Conservation (phyloP, 1,140 invertebrate genomes). For the Drosophila obscura region DNA sequence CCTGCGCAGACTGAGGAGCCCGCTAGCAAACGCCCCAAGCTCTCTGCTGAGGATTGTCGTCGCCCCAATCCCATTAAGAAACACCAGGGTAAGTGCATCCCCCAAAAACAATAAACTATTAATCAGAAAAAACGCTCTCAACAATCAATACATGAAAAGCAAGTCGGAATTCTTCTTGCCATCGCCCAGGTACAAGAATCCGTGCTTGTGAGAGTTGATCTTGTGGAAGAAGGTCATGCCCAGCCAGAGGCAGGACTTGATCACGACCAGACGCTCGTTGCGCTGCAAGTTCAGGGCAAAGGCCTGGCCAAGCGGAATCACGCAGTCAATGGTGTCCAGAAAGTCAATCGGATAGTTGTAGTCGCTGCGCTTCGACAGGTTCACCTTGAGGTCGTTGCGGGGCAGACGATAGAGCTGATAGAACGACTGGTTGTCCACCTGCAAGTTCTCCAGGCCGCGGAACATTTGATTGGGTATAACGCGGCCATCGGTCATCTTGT, state of each 20-base stretch:
- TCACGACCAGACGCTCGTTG: slow-evolving; percentile 85
- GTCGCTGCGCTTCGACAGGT: slow-evolving; percentile 88
- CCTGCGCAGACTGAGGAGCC: slow-evolving; percentile 35
- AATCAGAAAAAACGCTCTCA: slow-evolving; percentile 10
- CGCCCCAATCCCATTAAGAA: slow-evolving; percentile 38
- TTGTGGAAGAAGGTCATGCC: slow-evolving; percentile 90
- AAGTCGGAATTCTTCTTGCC: slow-evolving; percentile 90
- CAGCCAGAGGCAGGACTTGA: slow-evolving; percentile 90
- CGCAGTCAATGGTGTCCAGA: slow-evolving; percentile 88
- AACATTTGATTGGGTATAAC: slow-evolving; percentile 88
- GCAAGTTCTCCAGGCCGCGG: slow-evolving; percentile 86
- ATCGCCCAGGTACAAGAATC: slow-evolving; percentile 89
- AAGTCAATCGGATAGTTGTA: slow-evolving; percentile 92
- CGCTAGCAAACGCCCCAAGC: slow-evolving; percentile 55
- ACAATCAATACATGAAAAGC: slow-evolving; percentile 87
- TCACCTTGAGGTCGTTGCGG: slow-evolving; percentile 88
- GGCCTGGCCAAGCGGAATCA: slow-evolving; percentile 65
- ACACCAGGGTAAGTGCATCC: slow-evolving; percentile 44
- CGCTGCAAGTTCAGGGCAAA: slow-evolving; percentile 85
- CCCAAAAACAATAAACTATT: slow-evolving; percentile 13
- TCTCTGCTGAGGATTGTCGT: slow-evolving; percentile 25
- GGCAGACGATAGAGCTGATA: slow-evolving; percentile 88
- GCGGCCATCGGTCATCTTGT: slow-evolving; percentile 87
- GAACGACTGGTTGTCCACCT: slow-evolving; percentile 87
- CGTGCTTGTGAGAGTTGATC: slow-evolving; percentile 87